Conservation (phyloP, 2,888 invertebrate genomes). For the Anaspis maculata region DNA sequence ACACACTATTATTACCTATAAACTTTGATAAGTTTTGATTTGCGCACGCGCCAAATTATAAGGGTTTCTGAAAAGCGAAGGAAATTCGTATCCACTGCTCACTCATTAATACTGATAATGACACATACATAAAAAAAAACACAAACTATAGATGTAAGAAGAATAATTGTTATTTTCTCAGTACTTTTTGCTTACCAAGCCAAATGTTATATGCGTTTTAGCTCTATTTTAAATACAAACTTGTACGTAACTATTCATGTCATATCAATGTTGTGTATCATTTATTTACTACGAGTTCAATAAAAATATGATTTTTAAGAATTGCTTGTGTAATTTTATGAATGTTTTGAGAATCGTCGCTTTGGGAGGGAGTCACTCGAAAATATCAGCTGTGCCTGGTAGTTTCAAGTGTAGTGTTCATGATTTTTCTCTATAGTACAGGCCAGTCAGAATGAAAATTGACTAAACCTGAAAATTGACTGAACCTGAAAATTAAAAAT, state of each 20-base stretch:
- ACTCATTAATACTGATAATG: conserved; percentile 4
- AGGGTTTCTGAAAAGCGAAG: no score
- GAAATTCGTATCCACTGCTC: conserved; percentile 8
- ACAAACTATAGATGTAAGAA: conserved; percentile 16
- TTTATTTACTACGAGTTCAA: conserved; percentile 24
- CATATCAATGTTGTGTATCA: conserved; percentile 38
- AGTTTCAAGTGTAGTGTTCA: no score
- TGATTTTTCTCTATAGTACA: no score
- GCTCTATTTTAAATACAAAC: conserved; percentile 29
- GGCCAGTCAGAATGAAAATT: no score
- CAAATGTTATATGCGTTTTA: conserved; percentile 21
- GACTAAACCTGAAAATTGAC: no score
- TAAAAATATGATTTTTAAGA: conserved; percentile 27
- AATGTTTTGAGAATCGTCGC: no score
- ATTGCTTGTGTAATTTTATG: no score
- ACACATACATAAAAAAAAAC: conserved; percentile 5
- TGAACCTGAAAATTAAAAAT: no score
- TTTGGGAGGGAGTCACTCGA: no score
- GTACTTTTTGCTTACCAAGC: conserved; percentile 17
- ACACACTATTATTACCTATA: conserved; percentile 8
- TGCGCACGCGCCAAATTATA: no score
- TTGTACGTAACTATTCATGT: conserved; percentile 28
- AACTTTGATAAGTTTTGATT: conserved; percentile 4
- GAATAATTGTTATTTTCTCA: conserved; percentile 25
- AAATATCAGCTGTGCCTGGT: no score